Evolutionary conservation across 2,888 invertebrate genomes (phyloP).

Genomic region (Subacronicta megacephala): DNA sequence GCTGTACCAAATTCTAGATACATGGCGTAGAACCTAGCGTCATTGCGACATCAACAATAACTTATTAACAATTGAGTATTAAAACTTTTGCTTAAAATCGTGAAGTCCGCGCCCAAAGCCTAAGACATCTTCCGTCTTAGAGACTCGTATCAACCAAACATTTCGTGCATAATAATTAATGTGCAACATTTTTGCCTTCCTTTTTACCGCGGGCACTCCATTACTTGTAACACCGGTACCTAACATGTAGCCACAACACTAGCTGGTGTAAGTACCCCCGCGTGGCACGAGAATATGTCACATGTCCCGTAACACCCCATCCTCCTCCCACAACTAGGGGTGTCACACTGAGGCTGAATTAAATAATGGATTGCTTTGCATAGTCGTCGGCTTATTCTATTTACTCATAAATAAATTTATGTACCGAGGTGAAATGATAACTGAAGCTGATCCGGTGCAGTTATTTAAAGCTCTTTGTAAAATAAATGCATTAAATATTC

Average conservation of each 20-base stretch:
- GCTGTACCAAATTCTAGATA: too few relatives aligned
- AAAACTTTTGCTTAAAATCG: too few relatives aligned
- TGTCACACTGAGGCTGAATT: slow-evolving; percentile 69
- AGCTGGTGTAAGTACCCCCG: slow-evolving; percentile 76
- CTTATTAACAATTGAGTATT: too few relatives aligned
- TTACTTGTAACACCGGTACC: slow-evolving; percentile 77
- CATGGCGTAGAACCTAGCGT: too few relatives aligned
- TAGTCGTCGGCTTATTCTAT: slow-evolving; percentile 67
- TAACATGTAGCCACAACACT: slow-evolving; percentile 72
- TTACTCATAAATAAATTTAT: slow-evolving; percentile 60
- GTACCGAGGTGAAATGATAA: slow-evolving; percentile 32
- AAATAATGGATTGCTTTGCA: slow-evolving; percentile 78
- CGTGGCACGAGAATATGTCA: slow-evolving; percentile 84
- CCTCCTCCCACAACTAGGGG: slow-evolving; percentile 61
- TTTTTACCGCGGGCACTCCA: slow-evolving; percentile 72
- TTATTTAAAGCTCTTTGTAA: slow-evolving; percentile 1
- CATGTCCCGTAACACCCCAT: slow-evolving; percentile 71
- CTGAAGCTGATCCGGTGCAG: slow-evolving; percentile 22
- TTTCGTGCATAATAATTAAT: slow-evolving; percentile 36
- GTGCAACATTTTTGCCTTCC: slow-evolving; percentile 60
- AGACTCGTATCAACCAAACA: too few relatives aligned
- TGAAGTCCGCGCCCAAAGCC: too few relatives aligned
- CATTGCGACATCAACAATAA: too few relatives aligned
- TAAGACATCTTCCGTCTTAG: too few relatives aligned
- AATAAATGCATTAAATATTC: too few relatives aligned